phyloP scores from a whole-genome alignment of 2,888 invertebrate species.

The Eupsilia transversa region DNA sequence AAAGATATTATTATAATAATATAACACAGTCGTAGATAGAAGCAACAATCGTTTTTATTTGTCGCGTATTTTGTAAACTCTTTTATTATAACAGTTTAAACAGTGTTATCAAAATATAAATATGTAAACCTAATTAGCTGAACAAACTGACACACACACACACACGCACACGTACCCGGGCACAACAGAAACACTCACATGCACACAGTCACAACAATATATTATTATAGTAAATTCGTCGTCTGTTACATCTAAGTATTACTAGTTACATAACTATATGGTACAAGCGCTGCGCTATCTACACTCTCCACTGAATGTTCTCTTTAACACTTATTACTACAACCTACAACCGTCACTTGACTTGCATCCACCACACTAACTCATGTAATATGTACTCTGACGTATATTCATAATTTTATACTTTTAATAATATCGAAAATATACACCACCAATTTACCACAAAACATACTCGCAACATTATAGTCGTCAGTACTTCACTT shows the following conservation, averaged over 20 bases:
- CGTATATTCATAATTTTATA: background rate
- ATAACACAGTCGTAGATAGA: conserved; percentile 31
- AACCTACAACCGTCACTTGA: conserved; percentile 17
- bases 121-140: conserved; percentile 68
- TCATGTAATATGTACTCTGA: background rate
- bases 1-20: conserved; percentile 44
- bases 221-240: conserved; percentile 83
- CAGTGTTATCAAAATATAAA: conserved; percentile 75
- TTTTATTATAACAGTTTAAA: conserved; percentile 67
- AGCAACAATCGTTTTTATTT: conserved; percentile 70
- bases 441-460: no score
- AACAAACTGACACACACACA: conserved; percentile 57
- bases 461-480: background rate
- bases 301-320: conserved; percentile 29
- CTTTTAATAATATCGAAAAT: background rate
- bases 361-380: conserved; percentile 14
- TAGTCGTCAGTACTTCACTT: background rate
- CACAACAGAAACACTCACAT: conserved; percentile 50
- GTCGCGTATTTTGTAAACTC: conserved; percentile 66
- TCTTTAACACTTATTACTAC: background rate
- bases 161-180: conserved; percentile 39
- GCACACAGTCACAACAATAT: conserved; percentile 66
- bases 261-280: conserved; percentile 51
- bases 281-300: conserved; percentile 42
- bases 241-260: conserved; percentile 59